Percentiles rank a stretch among this genome's conserved stretches.
These are phyloP conservation scores for Ceratosolen solmsi DNA, from an alignment of 1,140 invertebrate genomes.

Conservation along the genomic window DNA sequence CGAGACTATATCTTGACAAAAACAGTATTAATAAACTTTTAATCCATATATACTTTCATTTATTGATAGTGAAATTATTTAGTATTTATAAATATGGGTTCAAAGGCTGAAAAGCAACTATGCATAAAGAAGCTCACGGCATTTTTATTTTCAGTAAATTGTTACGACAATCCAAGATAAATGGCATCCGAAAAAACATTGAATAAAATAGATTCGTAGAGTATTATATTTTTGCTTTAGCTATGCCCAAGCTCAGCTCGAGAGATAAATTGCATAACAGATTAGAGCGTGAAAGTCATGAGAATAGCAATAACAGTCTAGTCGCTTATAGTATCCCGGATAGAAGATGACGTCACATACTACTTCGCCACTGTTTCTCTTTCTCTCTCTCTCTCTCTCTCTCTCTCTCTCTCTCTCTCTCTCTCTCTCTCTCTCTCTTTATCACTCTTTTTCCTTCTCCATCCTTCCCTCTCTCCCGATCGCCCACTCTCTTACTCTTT, in stretches of 20 bases:
- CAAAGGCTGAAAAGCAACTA: too few relatives aligned
- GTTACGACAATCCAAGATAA: not conserved
- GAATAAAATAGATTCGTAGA: not conserved
- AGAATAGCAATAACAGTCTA: slow-evolving; percentile 52
- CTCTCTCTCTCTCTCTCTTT: not conserved
- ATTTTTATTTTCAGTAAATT: too few relatives aligned
- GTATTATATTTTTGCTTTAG: not conserved
- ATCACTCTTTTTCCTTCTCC: not conserved
- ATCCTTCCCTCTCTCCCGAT: not conserved
- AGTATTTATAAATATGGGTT: too few relatives aligned
- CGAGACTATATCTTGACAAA: too few relatives aligned
- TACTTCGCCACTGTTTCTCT: slow-evolving; percentile 55
- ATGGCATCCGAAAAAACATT: not conserved
- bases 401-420: not conserved
- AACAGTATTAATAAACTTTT: too few relatives aligned
- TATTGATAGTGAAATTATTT: too few relatives aligned
- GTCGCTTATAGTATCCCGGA: slow-evolving; percentile 61
- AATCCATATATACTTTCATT: too few relatives aligned
- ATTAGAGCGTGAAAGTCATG: slow-evolving; percentile 73
- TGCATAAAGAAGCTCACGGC: too few relatives aligned
- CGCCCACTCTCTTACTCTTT: not conserved
- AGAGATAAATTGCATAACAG: slow-evolving; percentile 71
- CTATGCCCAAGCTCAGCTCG: not conserved
- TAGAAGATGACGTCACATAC: slow-evolving; percentile 68
- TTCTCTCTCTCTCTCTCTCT: slow-evolving; percentile 7